A percentile compares a stretch with the other conserved stretches of the same genome.
Evolutionary conservation across 2,888 invertebrate genomes (phyloP).

Genomic region (Drosophila paramelanica): DNA sequence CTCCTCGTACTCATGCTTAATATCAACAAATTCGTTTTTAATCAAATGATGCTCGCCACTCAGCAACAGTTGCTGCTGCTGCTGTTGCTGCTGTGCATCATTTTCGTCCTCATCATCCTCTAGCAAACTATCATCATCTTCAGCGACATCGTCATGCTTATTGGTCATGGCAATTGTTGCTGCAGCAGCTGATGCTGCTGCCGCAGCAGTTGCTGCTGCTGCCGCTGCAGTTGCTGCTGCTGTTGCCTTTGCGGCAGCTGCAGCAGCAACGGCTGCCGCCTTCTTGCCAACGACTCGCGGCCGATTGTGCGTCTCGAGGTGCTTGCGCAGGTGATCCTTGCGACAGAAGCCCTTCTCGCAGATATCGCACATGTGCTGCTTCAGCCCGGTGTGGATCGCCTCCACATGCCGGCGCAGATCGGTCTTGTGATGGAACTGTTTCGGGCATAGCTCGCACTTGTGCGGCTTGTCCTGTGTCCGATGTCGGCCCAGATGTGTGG

Average conservation of each 20-base stretch:
- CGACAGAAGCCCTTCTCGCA: constrained; percentile 95
- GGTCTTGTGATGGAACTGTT: constrained; percentile 96
- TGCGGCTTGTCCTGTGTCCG: constrained; percentile 92
- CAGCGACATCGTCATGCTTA: constrained; percentile 64
- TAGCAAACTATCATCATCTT: constrained; percentile 66
- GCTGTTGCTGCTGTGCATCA: constrained; percentile 39
- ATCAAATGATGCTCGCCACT: constrained; percentile 45
- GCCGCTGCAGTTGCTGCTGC: constrained; percentile 6
- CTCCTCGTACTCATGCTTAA: constrained; percentile 65
- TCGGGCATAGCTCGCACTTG: constrained; percentile 93
- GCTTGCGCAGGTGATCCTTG: constrained; percentile 96
- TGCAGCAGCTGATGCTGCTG: constrained; percentile 13
- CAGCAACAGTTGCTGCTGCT: constrained; percentile 44
- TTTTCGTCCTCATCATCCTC: constrained; percentile 59
- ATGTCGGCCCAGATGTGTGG: constrained; percentile 91
- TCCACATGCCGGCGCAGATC: constrained; percentile 94
- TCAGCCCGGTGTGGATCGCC: constrained; percentile 92
- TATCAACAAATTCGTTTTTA: constrained; percentile 64
- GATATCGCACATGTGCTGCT: constrained; percentile 92
- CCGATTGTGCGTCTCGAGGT: constrained; percentile 90
- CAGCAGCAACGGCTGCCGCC: constrained; percentile 49
- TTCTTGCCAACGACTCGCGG: constrained; percentile 77
- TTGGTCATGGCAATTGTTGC: constrained; percentile 16
- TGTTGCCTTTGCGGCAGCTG: constrained; percentile 13
- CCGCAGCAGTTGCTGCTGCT: background rate